These are phyloP conservation scores for Caradrina clavipalpis DNA, from an alignment of 2,888 invertebrate species.

Conservation along the genomic window DNA sequence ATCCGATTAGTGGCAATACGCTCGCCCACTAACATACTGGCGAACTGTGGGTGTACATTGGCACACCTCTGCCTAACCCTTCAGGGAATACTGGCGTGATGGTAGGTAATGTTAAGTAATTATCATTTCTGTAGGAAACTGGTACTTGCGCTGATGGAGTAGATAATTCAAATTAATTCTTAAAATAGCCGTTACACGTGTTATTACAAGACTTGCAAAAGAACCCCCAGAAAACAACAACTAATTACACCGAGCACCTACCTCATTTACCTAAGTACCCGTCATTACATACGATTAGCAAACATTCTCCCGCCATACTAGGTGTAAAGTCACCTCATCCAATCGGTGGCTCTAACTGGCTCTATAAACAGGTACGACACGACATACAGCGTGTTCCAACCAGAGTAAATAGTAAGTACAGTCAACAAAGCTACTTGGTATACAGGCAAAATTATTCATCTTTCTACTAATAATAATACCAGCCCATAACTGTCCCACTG, in stretches of 20 bases:
- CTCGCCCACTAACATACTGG: too few relatives aligned
- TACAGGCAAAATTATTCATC: too few relatives aligned
- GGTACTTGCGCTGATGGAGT: not conserved
- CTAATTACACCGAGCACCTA: not conserved
- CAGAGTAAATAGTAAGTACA: slow-evolving; percentile 59
- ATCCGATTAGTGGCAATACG: too few relatives aligned
- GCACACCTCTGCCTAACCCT: too few relatives aligned
- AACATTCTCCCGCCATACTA: slow-evolving; percentile 61
- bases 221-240: not conserved
- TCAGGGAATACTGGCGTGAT: too few relatives aligned
- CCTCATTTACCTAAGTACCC: slow-evolving; percentile 20
- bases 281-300: slow-evolving; percentile 55
- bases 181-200: not conserved
- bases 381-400: slow-evolving; percentile 54
- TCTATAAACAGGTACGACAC: slow-evolving; percentile 72
- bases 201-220: not conserved
- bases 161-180: not conserved
- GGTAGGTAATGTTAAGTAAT: too few relatives aligned
- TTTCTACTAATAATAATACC: too few relatives aligned
- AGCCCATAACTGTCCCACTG: too few relatives aligned
- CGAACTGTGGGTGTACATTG: too few relatives aligned
- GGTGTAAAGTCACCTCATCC: slow-evolving; percentile 66
- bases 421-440: too few relatives aligned
- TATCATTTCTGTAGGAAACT: not conserved
- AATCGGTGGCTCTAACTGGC: slow-evolving; percentile 74